Evolutionary conservation across 2,888 invertebrate species (phyloP), one percentile per base, ranked within the genome.

Genomic region (Sipha maydis): DNA sequence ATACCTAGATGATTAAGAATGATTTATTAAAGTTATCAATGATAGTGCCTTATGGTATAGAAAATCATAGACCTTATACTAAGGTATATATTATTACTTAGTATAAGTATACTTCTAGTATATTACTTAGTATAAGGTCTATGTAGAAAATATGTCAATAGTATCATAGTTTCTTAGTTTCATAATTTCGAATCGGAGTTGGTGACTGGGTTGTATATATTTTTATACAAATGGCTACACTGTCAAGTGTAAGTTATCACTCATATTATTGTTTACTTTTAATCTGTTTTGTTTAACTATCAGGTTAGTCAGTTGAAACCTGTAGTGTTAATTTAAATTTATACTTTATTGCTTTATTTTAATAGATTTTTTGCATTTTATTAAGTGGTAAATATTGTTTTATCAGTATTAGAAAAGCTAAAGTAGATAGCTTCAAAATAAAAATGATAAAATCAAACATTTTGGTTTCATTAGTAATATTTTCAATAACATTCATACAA

Each of bases 381-480:
- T 75, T 21, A 21, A 31, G n/a, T 38, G 5, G 56, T 76, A 31
- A 61, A 61, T 61, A 73, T 31, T 38, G 31, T 67, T 25, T 19
- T n/a, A 25, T 56, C 73, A 7, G 21, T 9, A 82, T 11, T 69
- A 69, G 9, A 31, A 54, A 28, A 54, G 21, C 3, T 17, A 31
- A 31, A 17, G 28, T 21, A n/a, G 14, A 69, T 9, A 34, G 19
- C 11, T 31, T 34, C 54, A 77, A 31, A 41, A 61, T 19, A 14
- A 82, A 28, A n/a, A 84, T 48, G 85, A 31, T 41, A 0, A 69
- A 34, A n/a, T n/a, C 48, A 34, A 80, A 75, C 9, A 19, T 54
- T 31, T 75, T 82, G 25, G 3, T 82, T 82, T 67, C 80, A 31
- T 61, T 80, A 41, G 19, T 88, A 5, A 41, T 76, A n/a, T 82